Base-by-base conservation (phyloP, 2,113 vertebrate genomes). In the Halichoerus grypus region DNA sequence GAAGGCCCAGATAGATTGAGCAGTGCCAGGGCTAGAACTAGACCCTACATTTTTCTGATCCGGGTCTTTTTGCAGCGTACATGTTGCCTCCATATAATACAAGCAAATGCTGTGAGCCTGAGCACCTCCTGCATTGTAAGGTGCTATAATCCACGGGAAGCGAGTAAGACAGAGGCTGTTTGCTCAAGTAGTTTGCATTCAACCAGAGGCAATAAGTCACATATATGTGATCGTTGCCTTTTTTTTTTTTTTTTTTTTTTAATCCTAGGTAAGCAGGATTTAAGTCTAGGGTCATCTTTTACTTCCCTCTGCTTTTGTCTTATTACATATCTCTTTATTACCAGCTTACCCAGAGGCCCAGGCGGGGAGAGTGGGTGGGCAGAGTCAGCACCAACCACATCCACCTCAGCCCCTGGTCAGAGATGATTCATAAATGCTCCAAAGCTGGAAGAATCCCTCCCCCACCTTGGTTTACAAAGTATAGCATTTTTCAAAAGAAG, bases 281-380 rank as follows among this genome's bases (percentile, higher is more conserved):
- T 80, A 87, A 96, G 13, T 77, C 15, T 71, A 4, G 19, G 39
- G 6, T 61, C 65, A 69, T 39, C 53, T 88, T 82, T 83, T 10
- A 53, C 19, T 59, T n/a, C 0, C 16, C 4, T 91, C 74, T 63
- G 15, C 76, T 79, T 61, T 86, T 71, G 12, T 46, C 21, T 51
- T 67, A 26, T 9, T 63, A 22, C 46, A 8, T n/a, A 57, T 18
- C 14, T 95, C 51, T 55, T 74, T 77, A 57, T 61, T 49, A 11
- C 6, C 39, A 22, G 7, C 86, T 63, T 49, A 46, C 51, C 82
- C 2, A 79, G 91, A 65, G 5, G 13, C n/a, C 8, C 24, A 28
- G 26, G 49, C 26, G 42, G 13, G 39, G 53, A 46, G 10, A 11
- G 24, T 31, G n/a, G 46, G 2, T 13, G 0, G 0, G 15, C 14